These are phyloP conservation scores for Orientallactaga bullata DNA, from an alignment of 2,113 vertebrate species.

Conservation along the genomic window DNA sequence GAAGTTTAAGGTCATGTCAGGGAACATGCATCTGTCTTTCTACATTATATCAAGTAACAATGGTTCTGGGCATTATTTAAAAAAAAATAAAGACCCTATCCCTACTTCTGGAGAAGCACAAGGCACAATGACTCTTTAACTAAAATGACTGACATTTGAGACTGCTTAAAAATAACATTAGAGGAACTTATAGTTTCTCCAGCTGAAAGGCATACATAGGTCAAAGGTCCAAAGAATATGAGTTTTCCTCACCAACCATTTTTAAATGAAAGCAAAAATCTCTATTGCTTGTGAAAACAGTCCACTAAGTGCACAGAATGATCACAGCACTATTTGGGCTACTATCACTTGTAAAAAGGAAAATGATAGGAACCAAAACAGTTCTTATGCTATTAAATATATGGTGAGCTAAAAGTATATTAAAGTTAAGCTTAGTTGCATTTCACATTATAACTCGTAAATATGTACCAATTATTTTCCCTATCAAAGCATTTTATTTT, in stretches of 20 bases:
- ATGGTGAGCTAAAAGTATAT: not conserved
- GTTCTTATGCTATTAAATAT: conserved; percentile 21
- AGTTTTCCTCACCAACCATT: conserved; percentile 21
- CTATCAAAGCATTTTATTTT: conserved; percentile 30
- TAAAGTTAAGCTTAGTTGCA: not conserved
- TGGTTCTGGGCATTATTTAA: not conserved
- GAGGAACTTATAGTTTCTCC: not conserved
- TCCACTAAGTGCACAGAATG: not conserved
- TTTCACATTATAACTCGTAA: conserved; percentile 29
- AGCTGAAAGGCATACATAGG: not conserved
- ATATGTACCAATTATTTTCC: not conserved
- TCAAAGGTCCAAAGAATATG: not conserved
- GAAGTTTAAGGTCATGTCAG: conserved; percentile 36
- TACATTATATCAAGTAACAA: conserved; percentile 6
- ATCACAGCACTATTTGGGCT: not conserved
- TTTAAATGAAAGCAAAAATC: conserved; percentile 54
- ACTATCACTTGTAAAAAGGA: conserved; percentile 16
- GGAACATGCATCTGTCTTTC: not conserved
- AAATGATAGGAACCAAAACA: not conserved
- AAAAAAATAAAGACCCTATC: not conserved
- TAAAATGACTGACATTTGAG: conserved; percentile 37
- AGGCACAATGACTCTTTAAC: not conserved
- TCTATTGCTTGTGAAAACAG: conserved; percentile 6
- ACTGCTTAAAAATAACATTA: conserved; percentile 55
- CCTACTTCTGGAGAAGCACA: not conserved